Percentiles rank a stretch among this genome's conserved stretches.
Evolutionary conservation across 2,888 invertebrate species (phyloP).

Genomic region (Eupeodes luniger): DNA sequence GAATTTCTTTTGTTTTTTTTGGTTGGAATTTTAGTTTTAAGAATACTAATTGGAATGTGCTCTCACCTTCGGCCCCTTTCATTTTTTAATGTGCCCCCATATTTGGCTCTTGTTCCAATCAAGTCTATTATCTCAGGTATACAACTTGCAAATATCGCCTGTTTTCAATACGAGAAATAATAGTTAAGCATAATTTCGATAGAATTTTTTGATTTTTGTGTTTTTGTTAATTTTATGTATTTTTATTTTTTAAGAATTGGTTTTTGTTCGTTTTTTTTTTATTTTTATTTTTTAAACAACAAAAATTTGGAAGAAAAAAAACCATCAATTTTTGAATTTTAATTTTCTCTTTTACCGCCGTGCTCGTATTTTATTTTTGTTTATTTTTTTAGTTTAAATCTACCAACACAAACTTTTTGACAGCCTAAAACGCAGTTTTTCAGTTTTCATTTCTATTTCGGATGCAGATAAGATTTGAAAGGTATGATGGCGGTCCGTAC

Average conservation of each 20-base stretch:
- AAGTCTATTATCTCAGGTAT: constrained; percentile 99
- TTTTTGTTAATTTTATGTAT: constrained; percentile 68
- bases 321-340: constrained; percentile 61
- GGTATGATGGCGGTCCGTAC: constrained; percentile 36
- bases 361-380: constrained; percentile 21
- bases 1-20: constrained; percentile 74
- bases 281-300: constrained; percentile 47
- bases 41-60: constrained; percentile 78
- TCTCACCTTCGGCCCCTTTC: constrained; percentile 99
- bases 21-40: constrained; percentile 77
- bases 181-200: constrained; percentile 81
- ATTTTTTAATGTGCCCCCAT: constrained; percentile 99
- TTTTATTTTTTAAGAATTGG: constrained; percentile 74
- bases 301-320: constrained; percentile 71
- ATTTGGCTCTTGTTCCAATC: constrained; percentile 99
- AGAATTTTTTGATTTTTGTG: constrained; percentile 75
- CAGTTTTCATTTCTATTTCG: background rate
- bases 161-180: constrained; percentile 83
- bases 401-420: constrained; percentile 60
- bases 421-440: constrained; percentile 43
- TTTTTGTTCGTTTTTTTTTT: constrained; percentile 17
- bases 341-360: constrained; percentile 59
- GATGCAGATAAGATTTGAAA: constrained; percentile 16
- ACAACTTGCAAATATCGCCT: constrained; percentile 99
- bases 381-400: background rate